These are phyloP conservation scores for Stomorhina lunata DNA, from an alignment of 2,888 invertebrate genomes.

Conservation along the genomic window DNA sequence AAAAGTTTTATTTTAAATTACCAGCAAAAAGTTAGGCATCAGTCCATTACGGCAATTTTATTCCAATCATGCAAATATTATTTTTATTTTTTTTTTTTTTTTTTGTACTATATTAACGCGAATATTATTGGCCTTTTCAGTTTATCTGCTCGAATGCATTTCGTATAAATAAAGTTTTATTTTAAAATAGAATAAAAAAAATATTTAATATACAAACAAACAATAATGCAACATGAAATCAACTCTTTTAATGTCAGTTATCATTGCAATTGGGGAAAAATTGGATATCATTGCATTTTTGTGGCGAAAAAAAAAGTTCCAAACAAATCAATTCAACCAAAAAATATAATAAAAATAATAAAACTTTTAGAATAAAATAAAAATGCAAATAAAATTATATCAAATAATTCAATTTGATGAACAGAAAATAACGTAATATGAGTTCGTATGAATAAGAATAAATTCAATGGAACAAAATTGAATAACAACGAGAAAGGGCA, in stretches of 20 bases:
- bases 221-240: not conserved
- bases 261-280: not conserved
- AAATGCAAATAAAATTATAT: not conserved
- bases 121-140: not conserved
- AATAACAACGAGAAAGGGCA: not conserved
- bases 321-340: conserved; percentile 4
- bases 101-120: not conserved
- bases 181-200: not conserved
- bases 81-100: no score
- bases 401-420: not conserved
- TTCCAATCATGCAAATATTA: not conserved
- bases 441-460: not conserved
- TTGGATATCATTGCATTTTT: not conserved
- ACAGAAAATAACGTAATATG: not conserved
- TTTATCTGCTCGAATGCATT: not conserved
- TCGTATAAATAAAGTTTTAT: not conserved
- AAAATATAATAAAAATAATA: not conserved
- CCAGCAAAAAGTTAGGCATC: not conserved
- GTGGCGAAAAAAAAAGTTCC: conserved; percentile 2
- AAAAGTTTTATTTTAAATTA: no score
- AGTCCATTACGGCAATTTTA: not conserved
- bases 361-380: not conserved
- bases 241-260: not conserved
- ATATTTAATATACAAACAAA: not conserved
- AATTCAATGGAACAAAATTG: not conserved